Evolutionary conservation across 2,113 vertebrate species (phyloP).

Genomic region (Chaetops frenatus): DNA sequence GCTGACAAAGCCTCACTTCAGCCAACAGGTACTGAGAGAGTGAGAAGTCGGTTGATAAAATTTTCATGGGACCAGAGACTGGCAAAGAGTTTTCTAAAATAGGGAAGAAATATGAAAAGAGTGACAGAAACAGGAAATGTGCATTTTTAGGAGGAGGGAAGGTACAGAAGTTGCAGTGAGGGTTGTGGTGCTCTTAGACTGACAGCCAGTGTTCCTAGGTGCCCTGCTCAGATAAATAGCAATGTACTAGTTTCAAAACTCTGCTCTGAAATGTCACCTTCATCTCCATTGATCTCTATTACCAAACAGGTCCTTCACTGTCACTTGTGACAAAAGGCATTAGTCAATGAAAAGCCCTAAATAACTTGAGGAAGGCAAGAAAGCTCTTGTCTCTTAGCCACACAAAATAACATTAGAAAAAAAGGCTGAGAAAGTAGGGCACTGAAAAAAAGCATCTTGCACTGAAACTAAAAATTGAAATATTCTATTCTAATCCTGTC

Average conservation of each 20-base stretch:
- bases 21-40: accelerated
- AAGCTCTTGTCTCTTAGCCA: background rate
- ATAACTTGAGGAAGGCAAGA: conserved; percentile 36
- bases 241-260: background rate
- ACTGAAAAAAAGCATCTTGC: background rate
- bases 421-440: conserved; percentile 4
- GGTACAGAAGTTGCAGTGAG: background rate
- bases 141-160: background rate
- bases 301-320: conserved; percentile 20
- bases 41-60: background rate
- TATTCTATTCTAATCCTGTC: background rate
- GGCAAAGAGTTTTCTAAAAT: background rate
- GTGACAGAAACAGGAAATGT: background rate
- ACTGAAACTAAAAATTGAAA: background rate
- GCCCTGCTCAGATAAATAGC: background rate
- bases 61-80: background rate
- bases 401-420: background rate
- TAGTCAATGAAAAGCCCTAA: conserved; percentile 47
- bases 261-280: conserved; percentile 42
- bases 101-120: background rate
- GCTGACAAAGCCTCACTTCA: background rate
- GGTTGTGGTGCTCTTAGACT: background rate
- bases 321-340: conserved; percentile 53
- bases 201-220: background rate
- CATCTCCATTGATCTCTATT: conserved; percentile 48